Base-by-base conservation (phyloP, 2,888 invertebrate species). In the Anoplius nigerrimus region DNA sequence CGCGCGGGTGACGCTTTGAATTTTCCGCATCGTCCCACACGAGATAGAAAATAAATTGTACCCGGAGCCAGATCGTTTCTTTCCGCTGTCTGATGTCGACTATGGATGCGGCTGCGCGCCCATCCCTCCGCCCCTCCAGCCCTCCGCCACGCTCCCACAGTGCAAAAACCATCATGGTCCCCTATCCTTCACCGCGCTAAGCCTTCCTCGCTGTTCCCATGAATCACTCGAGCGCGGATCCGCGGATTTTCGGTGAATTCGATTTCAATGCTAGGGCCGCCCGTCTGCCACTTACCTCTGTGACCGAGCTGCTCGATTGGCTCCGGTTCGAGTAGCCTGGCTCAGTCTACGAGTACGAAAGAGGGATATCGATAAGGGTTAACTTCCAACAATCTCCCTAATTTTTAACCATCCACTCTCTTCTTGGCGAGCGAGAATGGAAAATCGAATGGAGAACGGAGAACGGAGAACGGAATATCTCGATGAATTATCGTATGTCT, bases 141-240 rank as follows among this genome's bases (percentile, higher is more conserved):
- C 11, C 11, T 34, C 11, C 11, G 6, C 34, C 34, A 6, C 34
- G 34, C 34, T 11, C 57, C 20, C 43, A 43, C 20, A 42, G 20
- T 15, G 34, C 45, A 43, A 57, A 43, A 57, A 57, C 18, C 34
- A 16, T 57, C 20, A 57, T 57, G 20, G 57, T 20, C 43, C 8
- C 45, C 57, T 57, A 57, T 57, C 57, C 57, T 57, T 57, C 43
- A 57, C 42, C 43, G 57, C 21, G 16, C 43, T 57, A 57, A 57
- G 18, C 42, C 57, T 43, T 16, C 48, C 48, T 13, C 43, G 20
- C 43, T 34, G 42, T 43, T 43, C 43, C 57, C 45, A 57, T 57
- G 43, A 57, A 57, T 57, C 57, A 57, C 57, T 57, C 57, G 16
- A 8, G 42, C 45, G 18, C 15, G 42, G 57, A 57, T 57, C 34